phyloP scores from a whole-genome alignment of 2,797 vertebrate species.

The Anguilla marmorata region DNA sequence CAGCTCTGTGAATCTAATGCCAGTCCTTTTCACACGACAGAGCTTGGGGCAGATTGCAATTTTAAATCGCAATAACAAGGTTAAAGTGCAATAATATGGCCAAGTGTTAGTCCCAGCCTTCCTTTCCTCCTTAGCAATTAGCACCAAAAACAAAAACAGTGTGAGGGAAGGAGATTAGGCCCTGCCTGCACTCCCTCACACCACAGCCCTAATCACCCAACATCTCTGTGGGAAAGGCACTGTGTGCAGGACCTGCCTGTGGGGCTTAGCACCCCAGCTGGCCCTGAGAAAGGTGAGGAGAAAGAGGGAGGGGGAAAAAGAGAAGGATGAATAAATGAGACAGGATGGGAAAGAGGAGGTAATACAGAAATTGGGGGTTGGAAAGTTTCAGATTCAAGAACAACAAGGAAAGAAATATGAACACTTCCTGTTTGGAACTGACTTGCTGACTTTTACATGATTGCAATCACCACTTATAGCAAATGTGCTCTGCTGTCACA shows the following conservation, averaged over 20 bases:
- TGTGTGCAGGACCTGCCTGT: not conserved
- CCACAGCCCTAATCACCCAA: not conserved
- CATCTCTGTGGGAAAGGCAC: not conserved
- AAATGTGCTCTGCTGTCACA: not conserved
- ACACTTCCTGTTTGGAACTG: not conserved
- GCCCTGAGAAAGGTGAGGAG: not conserved
- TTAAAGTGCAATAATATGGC: slow-evolving; percentile 9
- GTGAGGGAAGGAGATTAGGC: not conserved
- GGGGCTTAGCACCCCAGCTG: not conserved
- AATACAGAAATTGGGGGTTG: not conserved
- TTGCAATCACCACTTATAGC: not conserved
- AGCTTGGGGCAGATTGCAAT: not conserved
- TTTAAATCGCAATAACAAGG: not conserved
- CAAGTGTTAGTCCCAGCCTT: not conserved
- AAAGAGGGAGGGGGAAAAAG: not conserved
- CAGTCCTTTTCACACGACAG: not conserved
- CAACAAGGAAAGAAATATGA: not conserved
- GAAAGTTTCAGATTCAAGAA: not conserved
- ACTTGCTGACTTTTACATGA: not conserved
- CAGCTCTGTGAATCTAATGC: not conserved
- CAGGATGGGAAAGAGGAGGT: not conserved
- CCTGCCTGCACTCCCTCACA: not conserved
- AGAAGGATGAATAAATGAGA: not conserved
- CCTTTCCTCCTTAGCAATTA: slow-evolving; percentile 17
- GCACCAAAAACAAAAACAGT: not conserved